A percentile compares a stretch with the other conserved stretches of the same genome.
phyloP scores from a whole-genome alignment of 2,113 vertebrate species.

The Actenoides hombroni region DNA sequence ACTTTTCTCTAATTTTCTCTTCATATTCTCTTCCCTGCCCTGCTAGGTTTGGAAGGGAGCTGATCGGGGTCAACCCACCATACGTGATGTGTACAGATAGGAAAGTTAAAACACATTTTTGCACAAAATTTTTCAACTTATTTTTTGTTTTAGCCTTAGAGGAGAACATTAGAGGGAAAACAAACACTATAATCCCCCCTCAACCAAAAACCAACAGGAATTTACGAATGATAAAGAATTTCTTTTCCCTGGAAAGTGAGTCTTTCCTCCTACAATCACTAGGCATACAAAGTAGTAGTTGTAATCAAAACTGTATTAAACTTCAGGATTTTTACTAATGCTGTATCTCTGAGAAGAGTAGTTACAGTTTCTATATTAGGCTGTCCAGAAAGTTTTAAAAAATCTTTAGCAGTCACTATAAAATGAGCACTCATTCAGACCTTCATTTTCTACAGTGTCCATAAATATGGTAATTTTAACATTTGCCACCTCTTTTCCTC shows the following conservation, averaged over 20 bases:
- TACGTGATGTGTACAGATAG: background rate
- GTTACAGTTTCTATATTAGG: background rate
- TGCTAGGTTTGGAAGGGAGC: accelerated
- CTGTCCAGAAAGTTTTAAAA: background rate
- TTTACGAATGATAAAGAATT: background rate
- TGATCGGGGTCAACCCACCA: background rate
- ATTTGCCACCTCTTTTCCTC: slow-evolving; percentile 76
- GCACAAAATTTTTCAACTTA: background rate
- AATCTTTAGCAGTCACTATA: slow-evolving; percentile 24
- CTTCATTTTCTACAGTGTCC: slow-evolving; percentile 45
- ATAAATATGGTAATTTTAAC: slow-evolving; percentile 93
- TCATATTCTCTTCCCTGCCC: background rate
- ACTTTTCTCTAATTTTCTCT: background rate
- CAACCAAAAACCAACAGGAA: accelerated
- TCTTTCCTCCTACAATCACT: background rate
- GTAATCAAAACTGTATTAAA: background rate
- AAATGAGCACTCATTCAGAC: slow-evolving; percentile 12
- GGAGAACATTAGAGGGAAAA: background rate
- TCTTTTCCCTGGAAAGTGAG: accelerated
- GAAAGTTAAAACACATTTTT: background rate
- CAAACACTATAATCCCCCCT: accelerated
- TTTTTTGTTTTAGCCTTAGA: background rate
- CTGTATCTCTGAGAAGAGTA: background rate
- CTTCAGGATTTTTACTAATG: background rate
- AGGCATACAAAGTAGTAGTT: background rate